phyloP scores from a whole-genome alignment of 2,113 vertebrate species.

The Zosterops borbonicus region DNA sequence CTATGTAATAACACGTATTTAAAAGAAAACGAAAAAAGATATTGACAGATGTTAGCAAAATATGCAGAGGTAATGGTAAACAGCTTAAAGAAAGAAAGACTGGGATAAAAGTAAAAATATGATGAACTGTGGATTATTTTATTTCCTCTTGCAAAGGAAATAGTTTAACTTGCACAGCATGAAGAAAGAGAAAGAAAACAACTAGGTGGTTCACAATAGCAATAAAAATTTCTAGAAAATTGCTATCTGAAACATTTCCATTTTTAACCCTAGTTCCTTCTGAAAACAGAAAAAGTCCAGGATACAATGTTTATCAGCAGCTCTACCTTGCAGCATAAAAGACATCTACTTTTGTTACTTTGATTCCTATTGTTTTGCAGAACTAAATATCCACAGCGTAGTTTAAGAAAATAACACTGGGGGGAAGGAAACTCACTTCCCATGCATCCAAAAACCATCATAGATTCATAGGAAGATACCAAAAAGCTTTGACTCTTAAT shows the following conservation, averaged over 20 bases:
- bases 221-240: neutral
- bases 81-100: conserved; percentile 49
- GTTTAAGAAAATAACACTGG: neutral
- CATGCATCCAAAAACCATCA: neutral
- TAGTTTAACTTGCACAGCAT: neutral
- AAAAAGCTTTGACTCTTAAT: neutral
- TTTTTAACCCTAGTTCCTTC: neutral
- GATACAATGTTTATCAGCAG: neutral
- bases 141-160: conserved; percentile 25
- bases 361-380: neutral
- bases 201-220: neutral
- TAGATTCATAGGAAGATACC: neutral
- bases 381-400: neutral
- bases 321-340: neutral
- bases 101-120: conserved; percentile 33
- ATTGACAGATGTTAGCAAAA: conserved; percentile 64
- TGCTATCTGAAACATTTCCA: neutral
- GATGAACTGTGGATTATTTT: conserved; percentile 42
- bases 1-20: neutral
- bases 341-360: neutral
- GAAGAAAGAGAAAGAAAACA: neutral
- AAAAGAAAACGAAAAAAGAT: conserved; percentile 58
- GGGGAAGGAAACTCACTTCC: neutral
- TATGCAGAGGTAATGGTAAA: conserved; percentile 55
- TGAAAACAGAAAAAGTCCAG: neutral